Evolutionary conservation across 1,140 invertebrate genomes (phyloP).

Genomic region (Ylistrum balloti): DNA sequence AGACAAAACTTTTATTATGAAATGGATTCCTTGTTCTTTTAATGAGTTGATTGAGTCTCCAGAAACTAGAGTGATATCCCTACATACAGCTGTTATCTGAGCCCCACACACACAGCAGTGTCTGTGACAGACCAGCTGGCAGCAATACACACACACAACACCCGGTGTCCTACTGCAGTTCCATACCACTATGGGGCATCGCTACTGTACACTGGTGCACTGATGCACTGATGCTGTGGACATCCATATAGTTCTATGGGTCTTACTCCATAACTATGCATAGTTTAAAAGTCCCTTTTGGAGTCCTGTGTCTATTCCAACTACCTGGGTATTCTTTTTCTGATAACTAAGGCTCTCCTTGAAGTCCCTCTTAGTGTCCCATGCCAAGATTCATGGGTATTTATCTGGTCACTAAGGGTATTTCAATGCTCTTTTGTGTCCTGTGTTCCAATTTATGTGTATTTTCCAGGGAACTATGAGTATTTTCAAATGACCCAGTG

Average conservation of each 20-base stretch:
- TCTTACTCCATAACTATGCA: not conserved
- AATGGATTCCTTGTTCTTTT: not conserved
- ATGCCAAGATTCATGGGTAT: too few relatives aligned
- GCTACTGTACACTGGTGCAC: too few relatives aligned
- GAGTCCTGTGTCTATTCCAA: not conserved
- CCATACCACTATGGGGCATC: not conserved
- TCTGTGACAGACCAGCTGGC: not conserved
- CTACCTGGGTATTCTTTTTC: not conserved
- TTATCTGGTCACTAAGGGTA: not conserved
- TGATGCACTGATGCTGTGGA: not conserved
- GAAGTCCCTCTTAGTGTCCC: too few relatives aligned
- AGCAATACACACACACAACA: constrained; percentile 20
- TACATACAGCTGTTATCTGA: not conserved
- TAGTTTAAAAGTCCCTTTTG: not conserved
- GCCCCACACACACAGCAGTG: not conserved
- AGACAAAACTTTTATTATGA: not conserved
- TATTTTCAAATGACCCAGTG: too few relatives aligned
- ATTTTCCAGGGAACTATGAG: not conserved
- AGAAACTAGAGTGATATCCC: not conserved
- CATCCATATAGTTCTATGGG: not conserved
- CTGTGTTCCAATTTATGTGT: too few relatives aligned
- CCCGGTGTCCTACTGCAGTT: not conserved
- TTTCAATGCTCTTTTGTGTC: too few relatives aligned
- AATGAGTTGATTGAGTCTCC: constrained; percentile 38
- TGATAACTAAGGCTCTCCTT: too few relatives aligned